These are phyloP conservation scores for Spodoptera frugiperda DNA, from an alignment of 1,140 invertebrate genomes.

Conservation along the genomic window DNA sequence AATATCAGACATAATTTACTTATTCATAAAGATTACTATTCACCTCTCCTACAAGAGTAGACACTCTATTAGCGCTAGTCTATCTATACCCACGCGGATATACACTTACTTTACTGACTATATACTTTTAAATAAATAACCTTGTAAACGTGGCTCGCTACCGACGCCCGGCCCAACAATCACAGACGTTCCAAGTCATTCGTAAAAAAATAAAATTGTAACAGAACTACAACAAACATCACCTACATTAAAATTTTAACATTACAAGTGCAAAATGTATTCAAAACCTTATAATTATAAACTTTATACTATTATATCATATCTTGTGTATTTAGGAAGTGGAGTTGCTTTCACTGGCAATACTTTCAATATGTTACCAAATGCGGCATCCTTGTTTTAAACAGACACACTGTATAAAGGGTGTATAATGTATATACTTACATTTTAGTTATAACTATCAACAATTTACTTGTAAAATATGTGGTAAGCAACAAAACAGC, in stretches of 20 bases:
- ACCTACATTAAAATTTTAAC: constrained; percentile 54
- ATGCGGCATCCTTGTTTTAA: background rate
- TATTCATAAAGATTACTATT: constrained; percentile 2
- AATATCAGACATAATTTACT: constrained; percentile 41
- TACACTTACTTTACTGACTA: constrained; percentile 8
- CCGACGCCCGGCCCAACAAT: constrained; percentile 52
- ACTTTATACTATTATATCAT: constrained; percentile 37
- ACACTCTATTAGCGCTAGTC: too few relatives aligned
- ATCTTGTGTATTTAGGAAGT: constrained; percentile 32
- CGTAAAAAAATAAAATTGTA: constrained; percentile 70
- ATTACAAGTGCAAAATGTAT: constrained; percentile 71
- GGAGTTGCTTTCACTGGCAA: constrained; percentile 21
- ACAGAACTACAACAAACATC: constrained; percentile 64
- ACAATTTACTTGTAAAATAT: constrained; percentile 2
- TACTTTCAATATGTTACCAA: constrained; percentile 36
- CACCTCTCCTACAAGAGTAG: background rate
- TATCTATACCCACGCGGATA: constrained; percentile 1
- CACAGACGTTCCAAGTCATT: constrained; percentile 54
- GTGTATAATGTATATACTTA: background rate
- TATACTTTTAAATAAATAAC: constrained; percentile 25
- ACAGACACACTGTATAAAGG: constrained; percentile 4
- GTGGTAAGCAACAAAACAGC: background rate
- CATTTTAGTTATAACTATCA: constrained; percentile 5
- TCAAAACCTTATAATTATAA: constrained; percentile 53
- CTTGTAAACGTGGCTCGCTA: constrained; percentile 11